Base-by-base conservation (phyloP, 1,140 invertebrate genomes). In the Drosophila virilis region DNA sequence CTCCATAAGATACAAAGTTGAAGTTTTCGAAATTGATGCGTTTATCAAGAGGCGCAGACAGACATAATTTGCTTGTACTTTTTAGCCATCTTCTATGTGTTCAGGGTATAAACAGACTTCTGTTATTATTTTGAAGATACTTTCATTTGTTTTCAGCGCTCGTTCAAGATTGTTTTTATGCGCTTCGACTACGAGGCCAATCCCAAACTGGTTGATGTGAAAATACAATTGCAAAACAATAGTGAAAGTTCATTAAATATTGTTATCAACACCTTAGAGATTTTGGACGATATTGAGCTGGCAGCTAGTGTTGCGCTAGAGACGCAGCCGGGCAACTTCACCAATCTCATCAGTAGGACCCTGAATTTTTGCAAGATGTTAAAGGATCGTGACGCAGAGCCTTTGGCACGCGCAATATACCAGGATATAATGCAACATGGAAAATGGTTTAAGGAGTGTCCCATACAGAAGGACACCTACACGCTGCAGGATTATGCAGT, bases 111-210 rank as follows among this genome's bases (percentile, higher is more conserved):
- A 4, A 0, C 4, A 28, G 4, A 2, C 5, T 28, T 28, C 22
- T 28, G 22, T 5, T 37, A 15, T 10, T 7, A 15, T 48, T 40
- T 46, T 35, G 10, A 13, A 4, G 32, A 22, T 28, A 7, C 28
- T 64, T 17, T 57, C 6, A 7, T 42, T n/a, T 17, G 0, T 33
- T 60, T 73, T 54, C n/a, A 92, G 91, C 90, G 91, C 7, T 83
- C 91, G 8, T 92, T 91, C 12, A 91, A 91, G 51, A 70, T 92
- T 12, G 61, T 91, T 10, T 74, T 91, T 2, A 83, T 75, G 8
- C 37, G 59, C 15, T 62, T 86, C 12, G 78, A 80, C 0, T 80
- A 57, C 13, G 70, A 90, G 32, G 52, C 45, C 4, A 90, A 91
- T 43, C 33, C 54, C 2, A 80, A 91, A 17, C 13, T 85, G 32